phyloP scores from a whole-genome alignment of 2,888 invertebrate species.

The Lochmaea capreae region DNA sequence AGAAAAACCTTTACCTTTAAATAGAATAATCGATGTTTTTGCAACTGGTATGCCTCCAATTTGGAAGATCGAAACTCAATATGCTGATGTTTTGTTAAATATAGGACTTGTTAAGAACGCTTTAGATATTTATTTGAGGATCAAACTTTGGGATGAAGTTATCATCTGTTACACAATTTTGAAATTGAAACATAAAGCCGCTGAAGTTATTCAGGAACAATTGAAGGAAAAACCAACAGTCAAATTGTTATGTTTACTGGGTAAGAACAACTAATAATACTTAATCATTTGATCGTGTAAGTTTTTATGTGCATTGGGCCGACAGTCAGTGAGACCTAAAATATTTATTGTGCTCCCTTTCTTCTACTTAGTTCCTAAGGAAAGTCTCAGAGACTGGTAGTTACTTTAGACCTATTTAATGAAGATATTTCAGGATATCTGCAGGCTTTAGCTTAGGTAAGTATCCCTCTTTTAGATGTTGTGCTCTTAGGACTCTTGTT shows the following conservation, averaged over 20 bases:
- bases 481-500: too few species aligned
- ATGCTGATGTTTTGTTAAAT: conserved; percentile 83
- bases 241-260: conserved; percentile 88
- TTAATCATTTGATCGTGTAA: neutral
- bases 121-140: conserved; percentile 78
- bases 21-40: conserved; percentile 74
- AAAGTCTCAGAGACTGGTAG: too few species aligned
- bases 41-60: conserved; percentile 77
- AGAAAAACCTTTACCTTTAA: conserved; percentile 62
- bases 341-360: too few species aligned
- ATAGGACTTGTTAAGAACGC: conserved; percentile 88
- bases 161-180: conserved; percentile 90
- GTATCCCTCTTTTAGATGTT: too few species aligned
- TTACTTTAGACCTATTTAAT: too few species aligned
- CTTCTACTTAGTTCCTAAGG: too few species aligned
- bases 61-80: conserved; percentile 81
- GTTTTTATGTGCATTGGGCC: neutral
- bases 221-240: conserved; percentile 83
- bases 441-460: too few species aligned
- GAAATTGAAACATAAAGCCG: conserved; percentile 89
- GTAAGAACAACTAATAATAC: conserved; percentile 47
- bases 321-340: too few species aligned
- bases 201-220: conserved; percentile 87
- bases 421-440: too few species aligned
- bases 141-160: conserved; percentile 92